phyloP scores from a whole-genome alignment of 2,888 invertebrate genomes.

The Phyllotreta cruciferae region DNA sequence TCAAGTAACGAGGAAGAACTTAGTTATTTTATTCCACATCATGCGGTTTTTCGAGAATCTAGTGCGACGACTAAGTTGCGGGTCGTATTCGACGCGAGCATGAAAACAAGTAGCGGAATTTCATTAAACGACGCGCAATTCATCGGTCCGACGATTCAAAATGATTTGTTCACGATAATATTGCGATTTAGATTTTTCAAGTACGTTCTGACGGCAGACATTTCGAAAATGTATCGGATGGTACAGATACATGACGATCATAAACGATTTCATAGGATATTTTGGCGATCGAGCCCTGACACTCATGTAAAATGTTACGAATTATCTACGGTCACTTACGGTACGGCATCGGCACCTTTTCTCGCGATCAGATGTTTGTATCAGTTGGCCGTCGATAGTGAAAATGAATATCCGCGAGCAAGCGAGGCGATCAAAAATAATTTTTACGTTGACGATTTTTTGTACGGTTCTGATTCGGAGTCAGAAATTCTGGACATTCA shows the following conservation, averaged over 20 bases:
- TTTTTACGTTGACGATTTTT: constrained; percentile 34
- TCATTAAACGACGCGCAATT: constrained; percentile 32
- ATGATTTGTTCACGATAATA: constrained; percentile 28
- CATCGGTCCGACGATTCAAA: constrained; percentile 30
- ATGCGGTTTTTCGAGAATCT: constrained; percentile 27
- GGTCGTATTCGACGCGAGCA: constrained; percentile 35
- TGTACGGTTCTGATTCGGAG: no score
- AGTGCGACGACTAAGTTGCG: constrained; percentile 37
- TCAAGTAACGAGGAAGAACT: background rate
- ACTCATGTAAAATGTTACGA: constrained; percentile 17
- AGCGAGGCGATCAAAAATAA: constrained; percentile 22
- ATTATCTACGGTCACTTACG: constrained; percentile 34
- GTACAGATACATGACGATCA: constrained; percentile 11
- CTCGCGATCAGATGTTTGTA: constrained; percentile 28
- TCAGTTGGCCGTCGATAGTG: constrained; percentile 10
- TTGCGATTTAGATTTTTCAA: constrained; percentile 18
- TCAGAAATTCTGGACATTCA: no score
- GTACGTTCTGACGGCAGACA: constrained; percentile 20
- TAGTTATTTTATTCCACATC: constrained; percentile 36
- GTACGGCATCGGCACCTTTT: constrained; percentile 31
- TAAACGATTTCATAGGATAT: constrained; percentile 22
- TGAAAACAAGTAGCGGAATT: constrained; percentile 27
- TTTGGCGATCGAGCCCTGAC: constrained; percentile 24
- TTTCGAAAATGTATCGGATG: constrained; percentile 25
- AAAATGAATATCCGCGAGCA: constrained; percentile 10